Evolutionary conservation across 2,888 invertebrate species (phyloP), one percentile per base, ranked within the genome.

Genomic region (Acanthosoma haemorrhoidale): DNA sequence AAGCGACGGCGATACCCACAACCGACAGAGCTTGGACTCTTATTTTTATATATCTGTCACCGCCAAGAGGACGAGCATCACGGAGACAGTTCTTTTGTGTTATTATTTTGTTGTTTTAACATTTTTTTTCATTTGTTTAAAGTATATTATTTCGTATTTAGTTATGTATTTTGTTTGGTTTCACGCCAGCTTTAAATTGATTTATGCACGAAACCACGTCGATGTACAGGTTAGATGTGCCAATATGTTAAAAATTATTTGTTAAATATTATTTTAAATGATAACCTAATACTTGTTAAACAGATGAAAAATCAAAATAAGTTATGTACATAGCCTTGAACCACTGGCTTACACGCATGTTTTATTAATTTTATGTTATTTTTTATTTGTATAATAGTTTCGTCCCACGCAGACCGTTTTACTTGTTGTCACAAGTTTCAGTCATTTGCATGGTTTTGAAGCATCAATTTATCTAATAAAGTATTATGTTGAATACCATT

Each of bases 331-430:
- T 71, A 71, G 71, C 71, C 66, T 71, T 69, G 59, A 69, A 64
- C 61, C 71, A 71, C 71, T 71, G 66, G 71, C 71, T 71, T 71
- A 15, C 64, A 61, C 69, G 71, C 71, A 71, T 71, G 71, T 59
- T 71, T 29, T 38, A 15, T 63, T 31, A 25, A 16, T 34, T 25
- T 34, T 61, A 18, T 15, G 3, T 39, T 66, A 6, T 5, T 13
- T 67, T 67, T 51, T 43, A 18, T 31, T 41, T 34, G 21, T 32
- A 31, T 67, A 67, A 34, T 51, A n/a, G 67, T 51, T 64, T 72
- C 68, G 71, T 41, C 64, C 36, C 59, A 68, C 68, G 68, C 68
- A 59, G 68, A 68, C 68, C 68, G 68, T 58, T 59, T 68, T 38
- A 67, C 67, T 51, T 63, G 63, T 67, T 67, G 43, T 32, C 64